Evolutionary conservation across 2,888 invertebrate species (phyloP).

Genomic region (Lottia gigantea): DNA sequence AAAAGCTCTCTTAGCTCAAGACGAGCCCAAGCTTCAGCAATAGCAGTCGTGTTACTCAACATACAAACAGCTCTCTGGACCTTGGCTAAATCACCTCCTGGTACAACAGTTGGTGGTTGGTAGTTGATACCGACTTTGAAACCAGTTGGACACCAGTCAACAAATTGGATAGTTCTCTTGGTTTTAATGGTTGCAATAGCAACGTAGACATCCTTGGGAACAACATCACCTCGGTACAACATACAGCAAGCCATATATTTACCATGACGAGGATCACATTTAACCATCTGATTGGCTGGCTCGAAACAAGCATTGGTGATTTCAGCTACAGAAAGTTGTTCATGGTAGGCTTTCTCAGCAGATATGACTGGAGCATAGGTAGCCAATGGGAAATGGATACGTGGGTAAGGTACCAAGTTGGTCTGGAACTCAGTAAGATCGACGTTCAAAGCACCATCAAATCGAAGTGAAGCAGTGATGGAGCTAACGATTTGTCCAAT

Average conservation of each 20-base stretch:
- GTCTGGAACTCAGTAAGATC: conserved; percentile 71
- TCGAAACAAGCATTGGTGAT: no score
- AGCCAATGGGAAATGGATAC: conserved; percentile 86
- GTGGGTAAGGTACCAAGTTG: conserved; percentile 66
- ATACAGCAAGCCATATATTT: conserved; percentile 69
- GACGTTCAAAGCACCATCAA: conserved; percentile 70
- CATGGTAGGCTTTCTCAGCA: conserved; percentile 57
- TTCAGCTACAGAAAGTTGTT: conserved; percentile 67
- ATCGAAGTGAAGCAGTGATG: conserved; percentile 68
- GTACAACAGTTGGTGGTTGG: conserved; percentile 77
- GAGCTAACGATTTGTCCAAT: conserved; percentile 83
- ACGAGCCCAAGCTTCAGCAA: conserved; percentile 86
- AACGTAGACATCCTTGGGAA: conserved; percentile 53
- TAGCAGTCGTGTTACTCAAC: conserved; percentile 90
- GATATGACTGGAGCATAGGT: conserved; percentile 73
- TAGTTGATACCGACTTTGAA: conserved; percentile 86
- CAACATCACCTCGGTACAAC: conserved; percentile 85
- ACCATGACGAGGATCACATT: no score
- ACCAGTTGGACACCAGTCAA: conserved; percentile 63
- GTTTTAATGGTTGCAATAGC: conserved; percentile 64
- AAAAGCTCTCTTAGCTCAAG: conserved; percentile 67
- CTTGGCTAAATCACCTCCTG: conserved; percentile 62
- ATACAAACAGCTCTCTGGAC: conserved; percentile 80
- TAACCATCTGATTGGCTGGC: no score
- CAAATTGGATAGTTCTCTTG: conserved; percentile 60